These are phyloP conservation scores for Neria commutata DNA, from an alignment of 2,888 invertebrate genomes.

Conservation along the genomic window DNA sequence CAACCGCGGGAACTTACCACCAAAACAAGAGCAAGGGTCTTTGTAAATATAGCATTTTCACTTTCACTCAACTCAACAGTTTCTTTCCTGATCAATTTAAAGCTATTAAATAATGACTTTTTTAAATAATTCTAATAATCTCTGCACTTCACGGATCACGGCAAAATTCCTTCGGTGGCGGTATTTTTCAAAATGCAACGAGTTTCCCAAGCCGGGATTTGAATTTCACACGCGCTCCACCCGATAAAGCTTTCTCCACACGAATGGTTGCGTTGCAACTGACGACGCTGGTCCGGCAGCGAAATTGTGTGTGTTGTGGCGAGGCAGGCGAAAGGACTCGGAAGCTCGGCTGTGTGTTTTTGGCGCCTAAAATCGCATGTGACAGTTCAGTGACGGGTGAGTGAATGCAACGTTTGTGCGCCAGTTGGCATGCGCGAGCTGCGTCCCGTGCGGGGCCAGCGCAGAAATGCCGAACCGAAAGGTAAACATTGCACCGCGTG, in stretches of 20 bases:
- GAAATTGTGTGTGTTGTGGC: slow-evolving; percentile 23
- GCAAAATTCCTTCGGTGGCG: too few relatives aligned
- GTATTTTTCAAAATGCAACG: too few relatives aligned
- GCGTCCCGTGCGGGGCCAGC: too few relatives aligned
- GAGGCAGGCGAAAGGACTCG: slow-evolving; percentile 7
- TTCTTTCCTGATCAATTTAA: too few relatives aligned
- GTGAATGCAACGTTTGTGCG: not conserved
- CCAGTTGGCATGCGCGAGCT: slow-evolving; percentile 12
- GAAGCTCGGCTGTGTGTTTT: slow-evolving; percentile 16
- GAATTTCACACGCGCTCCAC: slow-evolving; percentile 8
- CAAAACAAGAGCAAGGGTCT: slow-evolving; percentile 30
- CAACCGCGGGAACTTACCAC: slow-evolving; percentile 30
- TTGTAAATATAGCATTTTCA: not conserved
- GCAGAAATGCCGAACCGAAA: too few relatives aligned
- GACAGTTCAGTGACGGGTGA: slow-evolving; percentile 2
- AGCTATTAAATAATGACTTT: too few relatives aligned
- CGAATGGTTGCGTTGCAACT: slow-evolving; percentile 35
- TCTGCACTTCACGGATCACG: too few relatives aligned
- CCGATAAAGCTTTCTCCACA: slow-evolving; percentile 31
- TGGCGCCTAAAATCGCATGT: slow-evolving; percentile 30
- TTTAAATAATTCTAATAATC: too few relatives aligned
- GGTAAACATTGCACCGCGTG: too few relatives aligned
- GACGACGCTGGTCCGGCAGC: slow-evolving; percentile 17
- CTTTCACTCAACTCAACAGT: too few relatives aligned
- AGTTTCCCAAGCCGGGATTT: too few relatives aligned